Evolutionary conservation across 2,113 vertebrate genomes (phyloP), one percentile per base, ranked within the genome.

Genomic region (Leptosomus discolor): DNA sequence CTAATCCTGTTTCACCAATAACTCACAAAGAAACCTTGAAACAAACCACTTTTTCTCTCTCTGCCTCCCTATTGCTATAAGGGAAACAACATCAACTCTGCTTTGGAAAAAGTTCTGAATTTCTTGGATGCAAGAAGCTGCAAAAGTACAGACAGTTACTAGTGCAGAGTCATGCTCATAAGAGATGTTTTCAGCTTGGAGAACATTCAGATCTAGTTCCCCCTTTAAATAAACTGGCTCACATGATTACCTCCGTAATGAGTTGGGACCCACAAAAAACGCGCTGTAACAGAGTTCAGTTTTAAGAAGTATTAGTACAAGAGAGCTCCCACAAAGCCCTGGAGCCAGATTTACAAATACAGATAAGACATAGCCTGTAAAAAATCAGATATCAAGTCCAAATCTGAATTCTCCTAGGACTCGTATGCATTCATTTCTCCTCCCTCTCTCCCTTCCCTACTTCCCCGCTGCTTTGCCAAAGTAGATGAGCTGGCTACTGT

Each of bases 401-500:
- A 82, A 76, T 85, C 61, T 39, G 69, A 92, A 92, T 94, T 81
- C 94, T 96, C 95, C 45, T 2, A 71, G 76, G 92, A 75, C 70
- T 79, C 68, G 32, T 90, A 50, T 32, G 37, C 68, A 70, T 73
- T 85, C 56, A 71, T 85, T 96, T 94, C 92, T 93, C 84, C 92
- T 92, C 77, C 63, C 70, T 92, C 69, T 56, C 77, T 74, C 71
- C 88, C 43, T 37, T 68, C 60, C 71, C 71, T 90, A 54, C 67
- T 79, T 87, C 88, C 74, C 92, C 0, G 8, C 68, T 85, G 77
- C 61, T 84, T 85, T 86, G 76, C 89, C 94, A 92, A 90, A 89
- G 89, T 60, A 90, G 77, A 95, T 81, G 88, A 96, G 94, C 92
- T 96, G 94, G 91, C 83, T 92, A 50, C 83, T 9, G 4, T 50